These are phyloP conservation scores for Aphrophora alni DNA, from an alignment of 2,888 invertebrate species.

Conservation along the genomic window DNA sequence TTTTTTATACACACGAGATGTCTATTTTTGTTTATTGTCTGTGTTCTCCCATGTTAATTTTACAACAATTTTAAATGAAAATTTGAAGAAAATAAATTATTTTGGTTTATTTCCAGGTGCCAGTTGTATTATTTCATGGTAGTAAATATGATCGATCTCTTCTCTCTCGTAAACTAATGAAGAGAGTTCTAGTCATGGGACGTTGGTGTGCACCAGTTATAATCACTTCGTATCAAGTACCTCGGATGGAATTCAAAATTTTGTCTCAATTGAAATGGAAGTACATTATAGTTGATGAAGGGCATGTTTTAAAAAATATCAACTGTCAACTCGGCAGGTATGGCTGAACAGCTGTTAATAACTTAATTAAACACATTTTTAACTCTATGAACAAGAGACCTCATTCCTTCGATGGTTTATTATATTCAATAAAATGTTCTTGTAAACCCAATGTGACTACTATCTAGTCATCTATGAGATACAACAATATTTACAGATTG, in stretches of 20 bases:
- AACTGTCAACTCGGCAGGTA: constrained; percentile 61
- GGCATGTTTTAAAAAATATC: constrained; percentile 73
- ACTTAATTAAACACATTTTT: too few relatives aligned
- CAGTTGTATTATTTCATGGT: constrained; percentile 66
- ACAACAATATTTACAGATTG: too few relatives aligned
- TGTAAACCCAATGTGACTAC: too few relatives aligned
- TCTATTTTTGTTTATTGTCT: too few relatives aligned
- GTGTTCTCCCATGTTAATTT: too few relatives aligned
- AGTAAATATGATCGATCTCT: constrained; percentile 55
- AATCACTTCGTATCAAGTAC: constrained; percentile 66
- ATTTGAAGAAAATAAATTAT: too few relatives aligned
- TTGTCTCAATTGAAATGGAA: constrained; percentile 62
- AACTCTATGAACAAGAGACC: too few relatives aligned
- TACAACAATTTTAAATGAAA: too few relatives aligned
- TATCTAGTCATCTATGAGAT: too few relatives aligned
- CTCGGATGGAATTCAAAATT: constrained; percentile 57
- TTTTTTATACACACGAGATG: too few relatives aligned
- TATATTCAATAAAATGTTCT: too few relatives aligned
- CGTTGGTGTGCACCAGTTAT: constrained; percentile 60
- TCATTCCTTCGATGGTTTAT: too few relatives aligned
- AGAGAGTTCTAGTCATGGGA: constrained; percentile 15
- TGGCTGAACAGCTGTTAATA: constrained; percentile 38
- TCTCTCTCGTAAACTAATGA: constrained; percentile 51
- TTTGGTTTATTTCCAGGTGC: constrained; percentile 60
- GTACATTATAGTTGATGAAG: constrained; percentile 73